Evolutionary conservation across 2,797 vertebrate species (phyloP).

Genomic region (Clarias fuscus): DNA sequence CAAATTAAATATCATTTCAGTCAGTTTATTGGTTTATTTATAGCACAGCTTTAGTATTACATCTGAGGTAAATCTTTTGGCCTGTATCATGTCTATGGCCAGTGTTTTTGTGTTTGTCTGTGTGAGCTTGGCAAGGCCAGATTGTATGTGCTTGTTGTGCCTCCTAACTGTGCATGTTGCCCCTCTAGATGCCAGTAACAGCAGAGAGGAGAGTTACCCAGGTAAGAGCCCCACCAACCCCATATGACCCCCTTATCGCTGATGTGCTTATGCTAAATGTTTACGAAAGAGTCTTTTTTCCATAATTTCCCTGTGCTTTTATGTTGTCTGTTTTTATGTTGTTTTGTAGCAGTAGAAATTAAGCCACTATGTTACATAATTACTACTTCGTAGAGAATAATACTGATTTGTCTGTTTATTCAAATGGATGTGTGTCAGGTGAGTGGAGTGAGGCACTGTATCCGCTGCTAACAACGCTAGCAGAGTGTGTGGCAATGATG

Average conservation of each 20-base stretch:
- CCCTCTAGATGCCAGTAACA: conserved; percentile 90
- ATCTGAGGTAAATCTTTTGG: not conserved
- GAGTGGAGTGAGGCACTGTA: conserved; percentile 91
- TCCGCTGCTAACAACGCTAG: conserved; percentile 85
- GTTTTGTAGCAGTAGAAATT: not conserved
- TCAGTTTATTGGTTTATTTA: not conserved
- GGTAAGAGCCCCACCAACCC: conserved; percentile 81
- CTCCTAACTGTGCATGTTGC: conserved; percentile 91
- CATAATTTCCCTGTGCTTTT: conserved; percentile 28
- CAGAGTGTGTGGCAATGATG: conserved; percentile 90
- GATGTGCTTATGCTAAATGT: conserved; percentile 51
- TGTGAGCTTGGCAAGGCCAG: conserved; percentile 41
- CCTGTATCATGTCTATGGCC: not conserved
- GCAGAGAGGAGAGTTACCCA: conserved; percentile 87
- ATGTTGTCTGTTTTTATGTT: conserved; percentile 23
- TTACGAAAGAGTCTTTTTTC: not conserved
- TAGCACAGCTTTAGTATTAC: not conserved
- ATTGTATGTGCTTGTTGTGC: conserved; percentile 68
- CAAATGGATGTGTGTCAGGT: conserved; percentile 65
- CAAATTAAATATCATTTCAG: not conserved
- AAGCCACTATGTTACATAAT: not conserved
- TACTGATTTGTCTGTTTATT: conserved; percentile 22
- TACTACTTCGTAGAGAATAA: not conserved
- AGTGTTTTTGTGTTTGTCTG: conserved; percentile 26
- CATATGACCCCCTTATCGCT: conserved; percentile 62